Evolutionary conservation across 2,888 invertebrate species (phyloP), one percentile per base, ranked within the genome.

Genomic region (Pyrrhopygopsis socrates): DNA sequence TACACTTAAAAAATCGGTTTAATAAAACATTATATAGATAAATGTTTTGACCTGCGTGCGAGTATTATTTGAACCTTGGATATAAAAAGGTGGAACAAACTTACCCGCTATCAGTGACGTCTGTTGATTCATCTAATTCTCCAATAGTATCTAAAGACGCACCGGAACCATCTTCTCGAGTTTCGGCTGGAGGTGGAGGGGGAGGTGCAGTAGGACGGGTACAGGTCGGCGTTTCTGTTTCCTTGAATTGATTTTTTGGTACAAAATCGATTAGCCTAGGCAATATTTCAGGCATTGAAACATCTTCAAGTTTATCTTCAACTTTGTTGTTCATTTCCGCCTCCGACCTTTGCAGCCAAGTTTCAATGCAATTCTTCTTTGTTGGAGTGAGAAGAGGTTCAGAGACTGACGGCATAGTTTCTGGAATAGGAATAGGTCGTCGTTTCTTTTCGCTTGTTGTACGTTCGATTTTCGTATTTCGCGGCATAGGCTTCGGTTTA

Each of bases 191-290:
- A 2, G 97, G 95, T 24, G 97, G 97, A 8, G 97, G 97, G 4
- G 98, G 97, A 11, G 97, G 97, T 0, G 97, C 95, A 5, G 97
- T 97, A 1, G 97, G 97, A 34, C 97, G 95, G 13, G 95, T 93
- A 87, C 97, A 92, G n/a, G 93, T 68, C 22, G 95, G 88, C 41
- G 95, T 83, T 65, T 76, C 41, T 24, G 91, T 95, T 85, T 97
- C 97, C 90, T 98, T 97, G 86, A 96, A 98, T 92, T 98, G 97
- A 71, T 98, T 97, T 95, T 99, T 99, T 15, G 99, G 99, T 30
- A 99, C 99, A 95, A 99, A 98, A 96, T 99, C 99, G 82, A 99
- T 99, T 9, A 99, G 97, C 71, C 99, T 98, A 20, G 99, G 99
- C 87, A 99, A 96, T 90, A 98, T 97, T 95, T 98, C 98, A 22